Evolutionary conservation across 1,140 invertebrate genomes (phyloP), one percentile per base, ranked within the genome.

Genomic region (Drosophila sproati): DNA sequence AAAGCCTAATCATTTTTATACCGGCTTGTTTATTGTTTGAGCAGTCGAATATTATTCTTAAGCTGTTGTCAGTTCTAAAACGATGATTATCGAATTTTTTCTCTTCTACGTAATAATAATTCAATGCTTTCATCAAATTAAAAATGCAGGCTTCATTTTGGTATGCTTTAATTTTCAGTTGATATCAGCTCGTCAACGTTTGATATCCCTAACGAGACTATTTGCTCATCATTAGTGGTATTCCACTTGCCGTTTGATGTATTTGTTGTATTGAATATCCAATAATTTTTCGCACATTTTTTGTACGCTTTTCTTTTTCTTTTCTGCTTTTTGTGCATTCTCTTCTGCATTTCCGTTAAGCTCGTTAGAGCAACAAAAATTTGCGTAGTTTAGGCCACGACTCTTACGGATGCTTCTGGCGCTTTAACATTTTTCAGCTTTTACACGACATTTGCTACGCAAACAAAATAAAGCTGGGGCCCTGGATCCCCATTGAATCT

Each of bases 201-300:
- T 60, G 57, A 68, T 74, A 81, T 73, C 55, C 66, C 50, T 62
- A 82, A 78, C 71, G 45, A 54, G 80, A 55, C 70, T 82, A 82
- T 82, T 82, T 82, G 79, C 80, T 75, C 79, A 67, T 82, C 75
- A 78, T 82, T 82, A 82, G 71, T 52, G 74, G 20, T 41, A 32
- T 4, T 50, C 43, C 47, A 32, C 3, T 43, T n/a, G 10, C 12
- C 47, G 34, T 63, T 60, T 63, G 43, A 61, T 60, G 2, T 51
- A 39, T 29, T 59, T 50, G 48, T 60, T 50, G 48, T 60, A 80
- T 80, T 80, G 72, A 79, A 80, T 71, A 34, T 28, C 67, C 56
- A 72, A 82, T 72, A 47, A 68, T 64, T 68, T 60, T 78, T 82
- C 48, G 28, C 66, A 66, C 47, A 45, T 50, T 62, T 70, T 62